Evolutionary conservation across 2,888 invertebrate genomes (phyloP).

Genomic region (Eilema depressum): DNA sequence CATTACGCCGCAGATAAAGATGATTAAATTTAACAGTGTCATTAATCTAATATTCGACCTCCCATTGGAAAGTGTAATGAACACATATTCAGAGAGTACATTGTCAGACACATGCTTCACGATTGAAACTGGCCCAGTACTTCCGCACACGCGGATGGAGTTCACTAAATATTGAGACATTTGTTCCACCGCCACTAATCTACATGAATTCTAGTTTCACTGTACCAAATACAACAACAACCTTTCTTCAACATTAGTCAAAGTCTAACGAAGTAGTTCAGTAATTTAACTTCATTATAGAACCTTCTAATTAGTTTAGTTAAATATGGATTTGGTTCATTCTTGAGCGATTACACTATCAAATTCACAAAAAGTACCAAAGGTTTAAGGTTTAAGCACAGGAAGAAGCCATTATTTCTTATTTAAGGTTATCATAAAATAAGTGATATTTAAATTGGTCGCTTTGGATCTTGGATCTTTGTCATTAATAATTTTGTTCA

Average conservation of each 20-base stretch:
- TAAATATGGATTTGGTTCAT: constrained; percentile 35
- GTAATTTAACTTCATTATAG: constrained; percentile 39
- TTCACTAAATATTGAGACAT: constrained; percentile 51
- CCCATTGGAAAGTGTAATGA: constrained; percentile 62
- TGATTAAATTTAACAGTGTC: constrained; percentile 55
- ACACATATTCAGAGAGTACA: constrained; percentile 57
- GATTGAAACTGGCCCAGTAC: constrained; percentile 60
- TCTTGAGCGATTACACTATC: constrained; percentile 19
- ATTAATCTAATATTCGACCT: constrained; percentile 64
- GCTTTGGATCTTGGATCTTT: too few relatives aligned
- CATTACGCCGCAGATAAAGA: constrained; percentile 58
- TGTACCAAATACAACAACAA: constrained; percentile 53
- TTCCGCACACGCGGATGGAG: constrained; percentile 56
- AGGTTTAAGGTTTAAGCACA: not conserved
- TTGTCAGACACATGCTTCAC: constrained; percentile 46
- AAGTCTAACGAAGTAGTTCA: constrained; percentile 32
- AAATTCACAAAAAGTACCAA: not conserved
- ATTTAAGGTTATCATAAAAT: not conserved
- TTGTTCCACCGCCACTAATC: constrained; percentile 51
- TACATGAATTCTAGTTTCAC: constrained; percentile 52
- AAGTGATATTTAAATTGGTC: not conserved
- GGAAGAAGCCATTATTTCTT: not conserved
- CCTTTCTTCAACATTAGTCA: constrained; percentile 45
- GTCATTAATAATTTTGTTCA: too few relatives aligned
- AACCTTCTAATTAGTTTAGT: constrained; percentile 28